Percentiles rank a stretch among this genome's conserved stretches.
phyloP scores from a whole-genome alignment of 2,888 invertebrate species.

The Tyria jacobaeae region DNA sequence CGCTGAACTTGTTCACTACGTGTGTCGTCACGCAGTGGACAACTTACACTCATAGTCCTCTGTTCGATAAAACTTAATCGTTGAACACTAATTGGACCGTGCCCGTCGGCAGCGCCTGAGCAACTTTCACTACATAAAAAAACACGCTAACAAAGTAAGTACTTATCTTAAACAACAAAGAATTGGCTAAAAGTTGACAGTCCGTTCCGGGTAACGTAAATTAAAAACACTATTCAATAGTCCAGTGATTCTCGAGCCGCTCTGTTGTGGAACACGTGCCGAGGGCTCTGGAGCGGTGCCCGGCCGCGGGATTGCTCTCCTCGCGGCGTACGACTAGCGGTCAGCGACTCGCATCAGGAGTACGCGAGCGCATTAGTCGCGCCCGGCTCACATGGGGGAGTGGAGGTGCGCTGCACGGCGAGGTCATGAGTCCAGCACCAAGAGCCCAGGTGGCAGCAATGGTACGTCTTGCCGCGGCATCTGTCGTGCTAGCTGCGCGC shows the following conservation, averaged over 20 bases:
- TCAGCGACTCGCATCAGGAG: constrained; percentile 67
- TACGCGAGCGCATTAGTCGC: constrained; percentile 63
- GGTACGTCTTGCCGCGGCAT: constrained; percentile 76
- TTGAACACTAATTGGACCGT: constrained; percentile 83
- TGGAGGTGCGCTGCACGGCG: constrained; percentile 74
- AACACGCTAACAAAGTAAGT: constrained; percentile 83
- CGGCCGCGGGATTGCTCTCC: constrained; percentile 35
- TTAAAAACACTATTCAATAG: constrained; percentile 53
- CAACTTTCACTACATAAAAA: constrained; percentile 85
- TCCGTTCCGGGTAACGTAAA: constrained; percentile 70
- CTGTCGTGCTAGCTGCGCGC: constrained; percentile 80
- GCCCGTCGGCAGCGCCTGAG: constrained; percentile 83
- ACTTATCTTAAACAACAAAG: constrained; percentile 79
- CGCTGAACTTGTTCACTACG: constrained; percentile 67
- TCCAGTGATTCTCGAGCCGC: constrained; percentile 53
- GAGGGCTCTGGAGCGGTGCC: constrained; percentile 28
- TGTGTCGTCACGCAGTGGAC: constrained; percentile 61
- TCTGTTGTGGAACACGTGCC: constrained; percentile 20
- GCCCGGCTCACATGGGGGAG: constrained; percentile 75
- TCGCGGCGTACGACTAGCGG: constrained; percentile 58
- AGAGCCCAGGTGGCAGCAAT: constrained; percentile 76
- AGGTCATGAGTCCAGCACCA: constrained; percentile 85
- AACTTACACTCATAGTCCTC: constrained; percentile 70
- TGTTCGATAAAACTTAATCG: constrained; percentile 75
- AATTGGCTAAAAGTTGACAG: constrained; percentile 79